Evolutionary conservation across 35 echinoderm and acorn worm species (phyloP), one percentile per base, ranked within the genome.

Genomic region (Chiridota heheva): DNA sequence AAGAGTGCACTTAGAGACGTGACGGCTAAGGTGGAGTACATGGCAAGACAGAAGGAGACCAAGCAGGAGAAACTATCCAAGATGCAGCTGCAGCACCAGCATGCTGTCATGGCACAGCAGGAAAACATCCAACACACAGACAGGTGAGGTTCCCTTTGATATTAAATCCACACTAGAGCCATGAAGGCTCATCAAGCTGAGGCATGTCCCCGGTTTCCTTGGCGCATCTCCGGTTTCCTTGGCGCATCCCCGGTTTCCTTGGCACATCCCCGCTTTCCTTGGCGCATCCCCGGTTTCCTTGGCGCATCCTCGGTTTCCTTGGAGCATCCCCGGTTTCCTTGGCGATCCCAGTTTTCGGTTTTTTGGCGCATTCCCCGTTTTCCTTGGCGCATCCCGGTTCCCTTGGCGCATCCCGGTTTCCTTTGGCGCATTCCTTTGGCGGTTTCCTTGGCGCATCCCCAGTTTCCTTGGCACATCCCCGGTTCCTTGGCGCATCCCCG

Each of bases 11-110:
- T 96, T 5, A 81, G 82, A 51, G 87, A 96, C 20, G 18, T 76
- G 34, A 90, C 68, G 8, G 83, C 77, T 7, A 85, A 89, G 33
- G 82, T 86, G 67, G 83, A 61, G 25, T 87, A 90, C 17, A 44
- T 82, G n/a, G 82, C 76, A 40, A 33, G 87, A 20, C 82, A 82
- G 59, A 18, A 36, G 43, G 83, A 83, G 24, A 75, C 56, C 26
- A 90, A 90, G 43, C 92, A 96, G 77, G 92, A 96, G 39, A 90
- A 90, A 80, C 26, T 90, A 7, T 68, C 71, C 40, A 96, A 96
- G 51, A 28, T 96, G 16, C 44, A 78, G 40, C 48, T 96, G 3
- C 92, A 96, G 65, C 87, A 96, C 51, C 86, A 87, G 55, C 80
- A 72, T 31, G 79, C 60, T 1, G 53, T 84, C n/a, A 76, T 78